These are phyloP conservation scores for Mesitornis unicolor DNA, from an alignment of 2,113 vertebrate genomes.

Conservation along the genomic window DNA sequence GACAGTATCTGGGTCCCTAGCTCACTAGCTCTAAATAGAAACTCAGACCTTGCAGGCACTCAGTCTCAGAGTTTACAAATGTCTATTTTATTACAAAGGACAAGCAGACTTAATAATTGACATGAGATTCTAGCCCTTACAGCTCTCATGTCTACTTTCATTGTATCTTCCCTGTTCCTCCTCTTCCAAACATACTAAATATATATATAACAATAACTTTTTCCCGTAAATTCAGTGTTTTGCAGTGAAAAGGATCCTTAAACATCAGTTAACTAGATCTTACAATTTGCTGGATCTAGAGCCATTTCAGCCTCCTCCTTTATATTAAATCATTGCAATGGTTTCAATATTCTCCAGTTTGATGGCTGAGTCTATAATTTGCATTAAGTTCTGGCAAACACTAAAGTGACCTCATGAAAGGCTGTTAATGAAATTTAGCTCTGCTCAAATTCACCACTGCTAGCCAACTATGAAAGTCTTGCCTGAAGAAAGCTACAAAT, in stretches of 20 bases:
- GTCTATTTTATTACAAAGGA: neutral
- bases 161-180: neutral
- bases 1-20: neutral
- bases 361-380: neutral
- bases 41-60: neutral
- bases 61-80: neutral
- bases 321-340: neutral
- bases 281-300: neutral
- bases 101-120: constrained; percentile 22
- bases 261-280: neutral
- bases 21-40: neutral
- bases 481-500: neutral
- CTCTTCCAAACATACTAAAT: neutral
- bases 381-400: neutral
- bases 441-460: neutral
- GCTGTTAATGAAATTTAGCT: neutral
- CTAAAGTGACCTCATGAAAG: neutral
- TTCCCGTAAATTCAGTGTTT: neutral
- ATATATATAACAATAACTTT: neutral
- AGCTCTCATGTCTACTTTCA: constrained; percentile 6
- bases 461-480: neutral
- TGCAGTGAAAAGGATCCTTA: neutral
- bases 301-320: neutral
- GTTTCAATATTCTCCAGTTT: neutral
- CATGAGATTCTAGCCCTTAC: neutral